phyloP scores from a whole-genome alignment of 2,888 invertebrate genomes.

The Noctua pronuba region DNA sequence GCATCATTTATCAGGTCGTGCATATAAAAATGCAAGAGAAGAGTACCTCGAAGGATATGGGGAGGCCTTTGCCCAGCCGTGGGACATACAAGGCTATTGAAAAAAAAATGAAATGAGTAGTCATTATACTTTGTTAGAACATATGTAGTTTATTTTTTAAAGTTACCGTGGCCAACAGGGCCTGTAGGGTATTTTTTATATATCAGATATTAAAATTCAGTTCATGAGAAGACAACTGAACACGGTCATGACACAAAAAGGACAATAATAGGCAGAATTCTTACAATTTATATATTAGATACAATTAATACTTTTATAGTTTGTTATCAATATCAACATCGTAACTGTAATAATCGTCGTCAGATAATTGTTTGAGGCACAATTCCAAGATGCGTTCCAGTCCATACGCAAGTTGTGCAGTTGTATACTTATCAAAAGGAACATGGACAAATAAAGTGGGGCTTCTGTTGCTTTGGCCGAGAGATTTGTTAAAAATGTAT shows the following conservation, averaged over 20 bases:
- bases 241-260: neutral
- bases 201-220: neutral
- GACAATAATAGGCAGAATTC: neutral
- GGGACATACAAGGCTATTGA: too few relatives aligned
- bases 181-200: neutral
- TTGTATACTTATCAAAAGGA: neutral
- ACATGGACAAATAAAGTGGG: constrained; percentile 23
- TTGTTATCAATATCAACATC: neutral
- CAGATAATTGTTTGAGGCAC: constrained; percentile 12
- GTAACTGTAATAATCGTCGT: neutral
- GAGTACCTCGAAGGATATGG: too few relatives aligned
- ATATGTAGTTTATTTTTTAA: neutral
- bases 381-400: constrained; percentile 26
- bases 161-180: neutral
- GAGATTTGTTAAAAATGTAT: constrained; percentile 25
- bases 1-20: neutral
- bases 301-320: neutral
- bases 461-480: neutral
- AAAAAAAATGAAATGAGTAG: neutral
- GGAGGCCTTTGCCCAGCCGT: too few relatives aligned
- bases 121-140: neutral
- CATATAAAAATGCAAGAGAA: neutral
- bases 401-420: constrained; percentile 12
- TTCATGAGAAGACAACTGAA: neutral
- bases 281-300: neutral